Evolutionary conservation across 2,888 invertebrate genomes (phyloP), one percentile per base, ranked within the genome.

Genomic region (Aquatica leii): DNA sequence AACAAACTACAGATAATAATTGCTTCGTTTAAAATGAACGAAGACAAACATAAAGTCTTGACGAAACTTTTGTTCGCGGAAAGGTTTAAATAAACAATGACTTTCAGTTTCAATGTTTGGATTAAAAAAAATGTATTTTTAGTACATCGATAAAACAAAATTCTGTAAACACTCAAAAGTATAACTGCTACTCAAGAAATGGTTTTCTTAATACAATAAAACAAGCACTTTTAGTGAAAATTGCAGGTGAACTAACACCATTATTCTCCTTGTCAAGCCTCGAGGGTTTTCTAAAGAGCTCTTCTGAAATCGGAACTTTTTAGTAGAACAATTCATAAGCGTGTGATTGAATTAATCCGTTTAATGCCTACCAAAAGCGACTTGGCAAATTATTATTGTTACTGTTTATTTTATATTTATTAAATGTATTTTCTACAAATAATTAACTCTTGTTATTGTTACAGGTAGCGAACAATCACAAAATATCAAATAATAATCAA

Each of bases 401-500:
- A 24, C 6, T 24, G 9, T 37, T 37, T 37, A 11, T 37, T 14
- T 17, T 15, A 46, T 46, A 15, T 46, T 46, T 9, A 6, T 6
- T 4, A 24, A 24, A 24, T 24, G 2, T 24, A 6, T 24, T 24
- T 24, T 2, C 24, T 6, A 6, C 2, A 4, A 12, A 14, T 46
- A 18, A 11, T 18, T 55, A 46, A 56, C n/a, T 48, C 20, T 58
- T 55, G 40, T 56, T 55, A 67, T 71, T 62, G 59, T 71, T 69
- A 18, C 72, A 72, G 72, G 65, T 60, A 31, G 55, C 65, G 9
- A 56, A 46, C 63, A 69, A 69, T 66, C 69, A 68, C 63, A 72
- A 72, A 56, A 65, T 69, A 57, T 65, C 69, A 55, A 70, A 72
- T 58, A 72, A 71, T 64, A 72, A 71, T 69, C 65, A 70, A 40